Percentiles rank a stretch among this genome's conserved stretches.
Conservation (phyloP, 1,140 invertebrate genomes). For the Odontomachus brunneus region DNA sequence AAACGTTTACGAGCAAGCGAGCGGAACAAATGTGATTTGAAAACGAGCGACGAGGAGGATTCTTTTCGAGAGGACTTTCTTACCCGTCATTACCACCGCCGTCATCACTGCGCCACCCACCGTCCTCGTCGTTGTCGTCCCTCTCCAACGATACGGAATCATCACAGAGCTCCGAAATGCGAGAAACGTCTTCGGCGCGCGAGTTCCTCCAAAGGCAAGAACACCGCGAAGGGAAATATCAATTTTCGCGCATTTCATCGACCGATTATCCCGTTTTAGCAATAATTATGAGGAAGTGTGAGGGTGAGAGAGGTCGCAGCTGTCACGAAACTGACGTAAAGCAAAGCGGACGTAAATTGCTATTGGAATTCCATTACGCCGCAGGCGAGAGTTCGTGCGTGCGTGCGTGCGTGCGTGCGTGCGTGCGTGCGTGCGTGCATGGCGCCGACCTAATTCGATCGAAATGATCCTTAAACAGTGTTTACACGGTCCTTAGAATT, state of each 20-base stretch:
- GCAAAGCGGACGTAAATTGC: slow-evolving; percentile 68
- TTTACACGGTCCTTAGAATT: slow-evolving; percentile 69
- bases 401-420: slow-evolving; percentile 31
- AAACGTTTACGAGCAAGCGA: neutral
- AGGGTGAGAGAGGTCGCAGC: slow-evolving; percentile 9
- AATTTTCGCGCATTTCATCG: too few relatives aligned
- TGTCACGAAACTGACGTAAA: slow-evolving; percentile 53
- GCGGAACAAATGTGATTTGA: slow-evolving; percentile 8
- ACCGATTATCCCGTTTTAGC: slow-evolving; percentile 23
- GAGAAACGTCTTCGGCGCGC: neutral
- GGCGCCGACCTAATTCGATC: slow-evolving; percentile 67
- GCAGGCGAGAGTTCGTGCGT: neutral
- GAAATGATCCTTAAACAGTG: slow-evolving; percentile 71
- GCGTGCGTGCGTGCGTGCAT: neutral
- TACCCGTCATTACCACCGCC: neutral
- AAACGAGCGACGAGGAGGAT: neutral
- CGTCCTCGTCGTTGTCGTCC: too few relatives aligned
- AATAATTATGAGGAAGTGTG: slow-evolving; percentile 36
- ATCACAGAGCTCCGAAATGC: neutral
- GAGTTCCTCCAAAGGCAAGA: too few relatives aligned
- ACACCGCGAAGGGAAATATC: too few relatives aligned
- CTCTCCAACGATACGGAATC: neutral
- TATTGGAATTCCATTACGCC: slow-evolving; percentile 71
- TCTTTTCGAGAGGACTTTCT: neutral
- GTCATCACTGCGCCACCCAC: too few relatives aligned